Evolutionary conservation across 2,888 invertebrate genomes (phyloP).

Genomic region (Euclidia mi): DNA sequence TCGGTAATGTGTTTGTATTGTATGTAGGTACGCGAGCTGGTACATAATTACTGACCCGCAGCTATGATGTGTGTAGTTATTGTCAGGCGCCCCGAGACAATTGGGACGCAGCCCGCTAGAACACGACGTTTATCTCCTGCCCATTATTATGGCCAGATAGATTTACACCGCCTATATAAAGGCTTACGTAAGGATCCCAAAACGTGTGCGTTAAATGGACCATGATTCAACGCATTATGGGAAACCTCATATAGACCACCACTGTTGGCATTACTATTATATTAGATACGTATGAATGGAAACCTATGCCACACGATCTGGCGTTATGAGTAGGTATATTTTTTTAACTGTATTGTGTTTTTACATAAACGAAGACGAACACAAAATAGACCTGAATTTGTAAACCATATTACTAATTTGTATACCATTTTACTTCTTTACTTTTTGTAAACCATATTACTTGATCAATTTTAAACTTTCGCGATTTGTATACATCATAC

Average conservation of each 20-base stretch:
- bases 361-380: too few relatives aligned
- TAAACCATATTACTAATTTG: too few relatives aligned
- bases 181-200: conserved; percentile 28
- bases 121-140: conserved; percentile 36
- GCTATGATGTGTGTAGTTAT: conserved; percentile 41
- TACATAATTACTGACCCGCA: conserved; percentile 16
- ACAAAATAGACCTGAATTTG: too few relatives aligned
- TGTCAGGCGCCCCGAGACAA: conserved; percentile 41
- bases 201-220: conserved; percentile 25
- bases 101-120: conserved; percentile 30
- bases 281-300: too few relatives aligned
- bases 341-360: too few relatives aligned
- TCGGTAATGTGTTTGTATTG: conserved; percentile 32
- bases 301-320: too few relatives aligned
- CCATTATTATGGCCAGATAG: conserved; percentile 44
- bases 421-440: too few relatives aligned
- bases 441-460: too few relatives aligned
- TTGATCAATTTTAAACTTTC: too few relatives aligned
- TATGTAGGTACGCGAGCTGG: conserved; percentile 18
- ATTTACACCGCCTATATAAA: conserved; percentile 40
- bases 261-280: not conserved
- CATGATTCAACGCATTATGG: not conserved
- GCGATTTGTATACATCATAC: too few relatives aligned
- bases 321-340: too few relatives aligned
- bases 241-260: not conserved